A percentile compares a stretch with the other conserved stretches of the same genome.
phyloP scores from a whole-genome alignment of 2,797 vertebrate genomes.

The Galagoides demidoff region DNA sequence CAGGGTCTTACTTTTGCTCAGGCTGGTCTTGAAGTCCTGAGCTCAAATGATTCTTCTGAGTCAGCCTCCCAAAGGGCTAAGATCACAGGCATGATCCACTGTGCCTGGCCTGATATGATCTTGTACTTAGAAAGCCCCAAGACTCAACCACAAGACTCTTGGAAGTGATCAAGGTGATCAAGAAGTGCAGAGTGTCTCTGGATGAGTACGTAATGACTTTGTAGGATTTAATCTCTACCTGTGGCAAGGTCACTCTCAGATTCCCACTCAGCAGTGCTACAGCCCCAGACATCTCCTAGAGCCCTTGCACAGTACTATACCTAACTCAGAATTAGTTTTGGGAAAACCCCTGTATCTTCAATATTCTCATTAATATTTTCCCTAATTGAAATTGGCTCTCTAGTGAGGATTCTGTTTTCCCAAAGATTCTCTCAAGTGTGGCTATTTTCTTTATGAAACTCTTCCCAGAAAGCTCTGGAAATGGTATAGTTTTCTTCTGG shows the following conservation, averaged over 20 bases:
- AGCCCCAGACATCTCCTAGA: neutral
- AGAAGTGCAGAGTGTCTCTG: no score
- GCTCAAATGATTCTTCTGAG: no score
- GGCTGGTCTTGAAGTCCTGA: no score
- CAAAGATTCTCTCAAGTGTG: no score
- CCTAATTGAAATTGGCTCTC: neutral
- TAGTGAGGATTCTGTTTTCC: neutral
- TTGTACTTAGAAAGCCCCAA: no score
- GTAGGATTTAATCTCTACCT: neutral
- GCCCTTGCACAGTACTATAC: neutral
- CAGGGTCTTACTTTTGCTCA: no score
- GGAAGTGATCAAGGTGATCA: no score
- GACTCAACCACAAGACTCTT: no score
- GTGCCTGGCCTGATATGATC: no score
- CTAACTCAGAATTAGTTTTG: neutral
- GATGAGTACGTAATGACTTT: neutral
- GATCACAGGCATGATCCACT: no score
- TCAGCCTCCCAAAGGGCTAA: no score
- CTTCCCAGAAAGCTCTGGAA: neutral
- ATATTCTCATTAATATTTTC: neutral
- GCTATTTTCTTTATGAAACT: neutral
- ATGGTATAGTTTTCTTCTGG: fast-evolving
- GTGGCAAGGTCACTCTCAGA: neutral
- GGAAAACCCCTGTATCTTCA: neutral
- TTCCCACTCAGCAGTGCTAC: neutral